Conservation (phyloP, 35 echinoderm and acorn worm genomes). For the Acanthaster planci region DNA sequence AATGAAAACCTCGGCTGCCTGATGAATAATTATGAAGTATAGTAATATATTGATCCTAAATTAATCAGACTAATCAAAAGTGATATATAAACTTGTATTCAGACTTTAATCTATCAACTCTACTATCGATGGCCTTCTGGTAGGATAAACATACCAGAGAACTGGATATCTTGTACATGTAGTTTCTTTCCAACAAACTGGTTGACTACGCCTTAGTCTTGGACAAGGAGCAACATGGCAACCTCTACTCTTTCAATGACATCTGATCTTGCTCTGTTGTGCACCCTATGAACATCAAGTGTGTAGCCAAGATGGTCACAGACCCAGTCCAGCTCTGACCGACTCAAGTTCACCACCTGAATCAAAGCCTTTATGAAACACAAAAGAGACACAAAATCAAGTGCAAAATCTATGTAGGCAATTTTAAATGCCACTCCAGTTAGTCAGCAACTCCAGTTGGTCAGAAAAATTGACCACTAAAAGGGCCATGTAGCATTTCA, state of each 20-base stretch:
- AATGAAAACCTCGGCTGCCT: too few species aligned
- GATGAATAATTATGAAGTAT: too few species aligned
- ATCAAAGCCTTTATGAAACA: neutral
- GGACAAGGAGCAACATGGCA: conserved; percentile 24
- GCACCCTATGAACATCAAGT: conserved; percentile 27
- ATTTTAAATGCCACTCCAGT: too few species aligned
- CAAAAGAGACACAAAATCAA: too few species aligned
- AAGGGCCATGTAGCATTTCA: too few species aligned
- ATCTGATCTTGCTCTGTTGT: conserved; percentile 36
- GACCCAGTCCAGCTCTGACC: conserved; percentile 30
- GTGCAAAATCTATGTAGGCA: too few species aligned
- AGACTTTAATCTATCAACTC: neutral
- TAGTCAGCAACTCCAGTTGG: too few species aligned
- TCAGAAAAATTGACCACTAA: too few species aligned
- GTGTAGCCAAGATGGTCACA: conserved; percentile 41
- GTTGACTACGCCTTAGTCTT: conserved; percentile 19
- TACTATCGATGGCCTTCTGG: neutral
- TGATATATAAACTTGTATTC: too few species aligned
- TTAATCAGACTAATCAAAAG: too few species aligned
- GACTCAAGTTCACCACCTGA: conserved; percentile 13
- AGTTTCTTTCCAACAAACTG: conserved; percentile 40
- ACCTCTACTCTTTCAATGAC: conserved; percentile 42
- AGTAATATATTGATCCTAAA: too few species aligned
- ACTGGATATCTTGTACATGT: conserved; percentile 32
- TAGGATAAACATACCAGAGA: conserved; percentile 30